phyloP scores from a whole-genome alignment of 2,113 vertebrate species.

The Callionymus lyra region DNA sequence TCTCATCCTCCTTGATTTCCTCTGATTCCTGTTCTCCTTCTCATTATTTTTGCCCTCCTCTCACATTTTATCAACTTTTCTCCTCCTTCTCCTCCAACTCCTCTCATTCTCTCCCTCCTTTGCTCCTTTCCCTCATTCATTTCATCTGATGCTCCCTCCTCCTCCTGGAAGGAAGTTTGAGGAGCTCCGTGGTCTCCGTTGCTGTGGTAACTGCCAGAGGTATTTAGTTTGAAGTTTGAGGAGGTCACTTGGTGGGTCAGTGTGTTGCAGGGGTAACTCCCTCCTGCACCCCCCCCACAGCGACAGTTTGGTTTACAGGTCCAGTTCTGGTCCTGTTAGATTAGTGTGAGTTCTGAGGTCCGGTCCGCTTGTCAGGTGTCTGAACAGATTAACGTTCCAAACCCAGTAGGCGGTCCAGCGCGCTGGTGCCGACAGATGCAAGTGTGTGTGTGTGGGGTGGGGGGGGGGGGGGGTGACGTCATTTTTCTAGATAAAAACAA shows the following conservation, averaged over 20 bases:
- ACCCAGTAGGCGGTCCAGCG: conserved; percentile 30
- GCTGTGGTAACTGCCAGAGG: conserved; percentile 99
- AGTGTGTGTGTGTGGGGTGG: conserved; percentile 17
- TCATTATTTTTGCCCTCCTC: too few species aligned
- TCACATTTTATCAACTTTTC: too few species aligned
- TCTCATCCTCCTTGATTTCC: too few species aligned
- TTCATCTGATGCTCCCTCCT: conserved; percentile 34
- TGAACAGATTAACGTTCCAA: conserved; percentile 54
- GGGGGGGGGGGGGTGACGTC: conserved; percentile 15
- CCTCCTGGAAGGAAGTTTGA: conserved; percentile 82
- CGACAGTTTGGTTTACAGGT: conserved; percentile 64
- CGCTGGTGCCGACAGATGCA: conserved; percentile 12
- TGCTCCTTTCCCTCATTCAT: conserved; percentile 4
- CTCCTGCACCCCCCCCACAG: conserved; percentile 42
- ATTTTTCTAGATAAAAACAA: neutral
- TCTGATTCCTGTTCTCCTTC: too few species aligned
- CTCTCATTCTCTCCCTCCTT: conserved; percentile 9
- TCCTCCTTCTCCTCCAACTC: conserved; percentile 19
- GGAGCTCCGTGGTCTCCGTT: conserved; percentile 93
- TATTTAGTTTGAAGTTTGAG: conserved; percentile 99
- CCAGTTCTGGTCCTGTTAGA: conserved; percentile 60
- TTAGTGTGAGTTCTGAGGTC: conserved; percentile 58
- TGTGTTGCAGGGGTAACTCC: conserved; percentile 7
- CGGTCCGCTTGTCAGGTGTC: conserved; percentile 60
- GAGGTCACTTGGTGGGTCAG: conserved; percentile 94